phyloP scores from a whole-genome alignment of 2,888 invertebrate species.

The Emesis furor region DNA sequence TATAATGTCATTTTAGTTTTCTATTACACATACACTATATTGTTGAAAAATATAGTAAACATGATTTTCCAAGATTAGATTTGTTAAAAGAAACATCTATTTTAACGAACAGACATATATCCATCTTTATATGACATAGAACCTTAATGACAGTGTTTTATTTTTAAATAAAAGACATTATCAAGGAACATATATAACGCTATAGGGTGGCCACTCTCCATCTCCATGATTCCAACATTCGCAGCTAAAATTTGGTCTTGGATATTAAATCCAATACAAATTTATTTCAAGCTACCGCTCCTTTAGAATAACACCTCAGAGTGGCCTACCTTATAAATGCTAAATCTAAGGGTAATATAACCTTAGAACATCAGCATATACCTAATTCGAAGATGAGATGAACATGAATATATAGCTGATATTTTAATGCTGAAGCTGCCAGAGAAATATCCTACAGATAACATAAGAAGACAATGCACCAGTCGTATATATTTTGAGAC shows the following conservation, averaged over 20 bases:
- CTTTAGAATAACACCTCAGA: background rate
- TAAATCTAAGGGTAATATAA: slow-evolving; percentile 2
- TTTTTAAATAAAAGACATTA: slow-evolving; percentile 88
- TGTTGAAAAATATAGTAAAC: slow-evolving; percentile 83
- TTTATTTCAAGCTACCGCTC: background rate
- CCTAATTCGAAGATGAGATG: background rate
- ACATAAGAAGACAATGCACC: slow-evolving; percentile 23
- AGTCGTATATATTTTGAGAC: slow-evolving; percentile 15
- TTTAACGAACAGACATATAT: slow-evolving; percentile 57
- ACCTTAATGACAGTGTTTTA: slow-evolving; percentile 89
- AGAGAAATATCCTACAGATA: background rate
- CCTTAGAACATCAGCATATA: slow-evolving; percentile 19
- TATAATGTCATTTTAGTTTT: slow-evolving; percentile 89
- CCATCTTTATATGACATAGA: slow-evolving; percentile 76
- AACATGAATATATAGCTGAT: slow-evolving; percentile 3
- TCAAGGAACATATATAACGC: slow-evolving; percentile 85
- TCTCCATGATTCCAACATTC: background rate
- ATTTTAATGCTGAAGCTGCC: slow-evolving; percentile 13
- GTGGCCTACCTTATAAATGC: background rate
- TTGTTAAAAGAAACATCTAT: slow-evolving; percentile 36
- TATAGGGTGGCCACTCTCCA: background rate
- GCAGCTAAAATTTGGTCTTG: background rate
- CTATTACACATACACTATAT: slow-evolving; percentile 84
- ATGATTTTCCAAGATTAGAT: slow-evolving; percentile 77
- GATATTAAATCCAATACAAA: background rate